Conservation (phyloP, 2,888 invertebrate genomes). For the Pemphredon lugubris region DNA sequence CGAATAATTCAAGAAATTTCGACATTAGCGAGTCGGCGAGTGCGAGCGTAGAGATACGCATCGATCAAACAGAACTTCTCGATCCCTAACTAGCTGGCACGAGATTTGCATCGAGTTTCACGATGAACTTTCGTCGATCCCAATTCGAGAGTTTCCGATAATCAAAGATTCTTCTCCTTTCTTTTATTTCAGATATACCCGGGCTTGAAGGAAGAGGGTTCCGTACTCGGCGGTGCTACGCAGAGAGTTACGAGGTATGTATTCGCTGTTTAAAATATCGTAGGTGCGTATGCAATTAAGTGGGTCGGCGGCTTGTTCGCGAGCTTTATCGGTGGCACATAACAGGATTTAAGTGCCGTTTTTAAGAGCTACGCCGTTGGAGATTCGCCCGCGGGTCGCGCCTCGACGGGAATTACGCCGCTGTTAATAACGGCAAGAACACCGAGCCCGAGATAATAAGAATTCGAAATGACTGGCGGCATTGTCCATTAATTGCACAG, state of each 20-base stretch:
- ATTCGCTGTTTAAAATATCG: conserved; percentile 9
- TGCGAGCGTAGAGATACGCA: too few species aligned
- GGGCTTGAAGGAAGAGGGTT: conserved; percentile 77
- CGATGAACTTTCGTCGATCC: too few species aligned
- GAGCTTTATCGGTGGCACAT: conserved; percentile 39
- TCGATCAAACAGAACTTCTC: too few species aligned
- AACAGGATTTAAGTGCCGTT: conserved; percentile 50
- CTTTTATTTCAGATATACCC: conserved; percentile 76
- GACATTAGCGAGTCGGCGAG: too few species aligned
- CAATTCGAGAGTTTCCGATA: too few species aligned
- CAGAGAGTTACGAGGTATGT: conserved; percentile 78
- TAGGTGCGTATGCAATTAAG: conserved; percentile 31
- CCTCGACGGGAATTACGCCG: conserved; percentile 32
- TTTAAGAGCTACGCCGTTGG: conserved; percentile 47
- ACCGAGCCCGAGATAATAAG: conserved; percentile 48
- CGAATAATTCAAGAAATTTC: too few species aligned
- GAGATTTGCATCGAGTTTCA: too few species aligned
- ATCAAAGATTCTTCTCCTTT: too few species aligned
- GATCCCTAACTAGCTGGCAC: too few species aligned
- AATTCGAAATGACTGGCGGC: conserved; percentile 25
- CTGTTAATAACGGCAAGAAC: conserved; percentile 53
- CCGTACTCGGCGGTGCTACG: conserved; percentile 77
- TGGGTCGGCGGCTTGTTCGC: conserved; percentile 19
- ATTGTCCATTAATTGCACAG: conserved; percentile 37
- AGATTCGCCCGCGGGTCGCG: conserved; percentile 36